Evolutionary conservation across 2,113 vertebrate species (phyloP), one percentile per base, ranked within the genome.

Genomic region (Passer domesticus): DNA sequence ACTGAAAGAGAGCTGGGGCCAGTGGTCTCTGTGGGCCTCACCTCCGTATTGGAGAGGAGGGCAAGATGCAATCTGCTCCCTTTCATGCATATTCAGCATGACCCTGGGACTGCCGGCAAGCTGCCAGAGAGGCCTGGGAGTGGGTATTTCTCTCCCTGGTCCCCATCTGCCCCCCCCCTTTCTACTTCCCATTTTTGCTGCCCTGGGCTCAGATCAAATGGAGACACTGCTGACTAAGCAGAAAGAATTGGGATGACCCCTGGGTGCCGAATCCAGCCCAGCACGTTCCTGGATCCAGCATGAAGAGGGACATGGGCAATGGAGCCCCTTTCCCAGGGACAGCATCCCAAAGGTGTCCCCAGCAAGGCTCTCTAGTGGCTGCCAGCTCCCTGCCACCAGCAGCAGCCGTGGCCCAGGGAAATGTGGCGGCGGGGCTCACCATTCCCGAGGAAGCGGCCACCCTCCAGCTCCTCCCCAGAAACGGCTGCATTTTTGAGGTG

Each of bases 31-130:
- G 4, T 0, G 64, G 94, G 88, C 92, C 92, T 95, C 95, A 93
- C 95, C 95, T 97, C 89, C 3, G 3, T 73, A 86, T 88, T 55
- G 17, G 72, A 93, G 69, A 91, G 77, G 89, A 95, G 79, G 86
- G 92, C 62, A 60, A 82, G 60, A 76, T 86, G 79, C 94, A 96
- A 94, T 92, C 79, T 95, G 94, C 94, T 95, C 85, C 77, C 52
- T 95, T 92, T 94, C 93, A 96, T 93, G 86, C 94, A 94, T 94
- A 97, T 96, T 96, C 94, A 92, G 88, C 30, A 8, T 30, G 83
- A 96, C 88, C 94, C 92, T 3, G 0, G 50, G 60, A 91, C 90
- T 78, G 79, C 50, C n/a, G 28, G 94, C 94, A 96, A 90, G 76
- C 83, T 96, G 94, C 85, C 85, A 83, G 79, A n/a, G 88, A 80